Base-by-base conservation (phyloP, 2,113 vertebrate genomes). In the Suncus etruscus region DNA sequence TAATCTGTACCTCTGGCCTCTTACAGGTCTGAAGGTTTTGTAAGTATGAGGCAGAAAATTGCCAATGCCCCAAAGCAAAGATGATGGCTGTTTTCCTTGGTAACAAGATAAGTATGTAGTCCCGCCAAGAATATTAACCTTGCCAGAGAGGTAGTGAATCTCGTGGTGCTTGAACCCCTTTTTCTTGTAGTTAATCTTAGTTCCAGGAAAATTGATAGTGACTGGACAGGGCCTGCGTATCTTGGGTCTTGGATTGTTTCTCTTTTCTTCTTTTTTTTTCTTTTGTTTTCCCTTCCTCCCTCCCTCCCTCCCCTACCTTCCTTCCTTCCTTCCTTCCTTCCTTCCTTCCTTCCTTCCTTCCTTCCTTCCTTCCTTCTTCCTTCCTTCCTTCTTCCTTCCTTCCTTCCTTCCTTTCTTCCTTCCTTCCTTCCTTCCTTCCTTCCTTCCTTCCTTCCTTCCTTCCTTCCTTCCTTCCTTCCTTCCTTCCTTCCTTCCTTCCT, bases 1-100 rank as follows among this genome's bases (percentile, higher is more conserved):
- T 92, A 96, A 96, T 96, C 83, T 89, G 82, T 86, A 88, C 83
- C 94, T 95, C 50, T 96, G 86, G 86, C 93, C 90, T 95, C 81
- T 65, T 76, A 32, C 75, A 96, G 82, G 87, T 81, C 82, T 91
- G 77, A 91, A 95, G 88, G 92, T 93, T 96, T 95, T 91, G 86
- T 92, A 90, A 0, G 20, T 68, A 96, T 77, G 88, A 94, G 74
- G 69, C 88, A 95, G 31, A 83, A 90, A 92, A 95, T 90, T 93
- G 94, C 90, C 48, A 16, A 2, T 94, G 88, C 89, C 61, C 69
- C 85, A 89, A 92, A 73, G 24, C 12, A 72, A 20, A 70, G 86
- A 85, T 93, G 77, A 31, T 89, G 88, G 91, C 85, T 96, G 68
- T 94, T 95, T 94, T 93, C 66, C 85, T 85, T 95, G 79, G 87